A percentile compares a stretch with the other conserved stretches of the same genome.
Conservation (phyloP, 2,888 invertebrate genomes). For the Diachrysia chrysitis region DNA sequence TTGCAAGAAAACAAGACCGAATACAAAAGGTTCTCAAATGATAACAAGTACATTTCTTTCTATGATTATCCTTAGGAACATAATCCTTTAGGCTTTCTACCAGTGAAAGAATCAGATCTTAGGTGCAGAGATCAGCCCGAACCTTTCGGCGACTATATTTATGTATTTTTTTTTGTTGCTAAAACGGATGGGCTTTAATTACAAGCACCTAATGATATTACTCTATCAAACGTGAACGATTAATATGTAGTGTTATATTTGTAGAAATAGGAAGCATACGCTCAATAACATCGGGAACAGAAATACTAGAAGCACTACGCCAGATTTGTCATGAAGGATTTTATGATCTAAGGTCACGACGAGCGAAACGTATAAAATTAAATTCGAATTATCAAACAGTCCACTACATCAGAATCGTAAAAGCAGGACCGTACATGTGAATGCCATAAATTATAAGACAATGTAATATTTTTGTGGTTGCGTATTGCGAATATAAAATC, state of each 20-base stretch:
- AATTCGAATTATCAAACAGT: constrained; percentile 21
- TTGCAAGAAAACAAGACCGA: neutral
- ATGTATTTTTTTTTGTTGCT: too few relatives aligned
- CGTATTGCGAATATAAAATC: constrained; percentile 37
- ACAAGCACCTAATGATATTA: constrained; percentile 2
- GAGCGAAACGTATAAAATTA: constrained; percentile 6
- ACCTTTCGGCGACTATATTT: too few relatives aligned
- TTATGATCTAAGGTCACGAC: constrained; percentile 6
- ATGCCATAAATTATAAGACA: constrained; percentile 39
- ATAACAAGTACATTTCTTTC: too few relatives aligned
- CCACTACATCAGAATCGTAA: constrained; percentile 10
- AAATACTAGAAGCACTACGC: constrained; percentile 8
- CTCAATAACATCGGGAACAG: constrained; percentile 13
- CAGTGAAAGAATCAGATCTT: too few relatives aligned
- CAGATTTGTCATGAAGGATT: constrained; percentile 9
- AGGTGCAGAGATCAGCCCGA: too few relatives aligned
- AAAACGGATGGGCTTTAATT: too few relatives aligned
- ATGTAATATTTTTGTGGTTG: constrained; percentile 39
- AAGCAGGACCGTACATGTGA: constrained; percentile 18
- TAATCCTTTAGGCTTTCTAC: too few relatives aligned
- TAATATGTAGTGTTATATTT: neutral
- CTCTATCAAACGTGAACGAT: neutral
- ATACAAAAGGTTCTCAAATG: too few relatives aligned
- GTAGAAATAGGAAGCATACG: constrained; percentile 20
- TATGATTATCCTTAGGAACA: neutral